Evolutionary conservation across 2,888 invertebrate genomes (phyloP), one percentile per base, ranked within the genome.

Genomic region (Tipula vernalis): DNA sequence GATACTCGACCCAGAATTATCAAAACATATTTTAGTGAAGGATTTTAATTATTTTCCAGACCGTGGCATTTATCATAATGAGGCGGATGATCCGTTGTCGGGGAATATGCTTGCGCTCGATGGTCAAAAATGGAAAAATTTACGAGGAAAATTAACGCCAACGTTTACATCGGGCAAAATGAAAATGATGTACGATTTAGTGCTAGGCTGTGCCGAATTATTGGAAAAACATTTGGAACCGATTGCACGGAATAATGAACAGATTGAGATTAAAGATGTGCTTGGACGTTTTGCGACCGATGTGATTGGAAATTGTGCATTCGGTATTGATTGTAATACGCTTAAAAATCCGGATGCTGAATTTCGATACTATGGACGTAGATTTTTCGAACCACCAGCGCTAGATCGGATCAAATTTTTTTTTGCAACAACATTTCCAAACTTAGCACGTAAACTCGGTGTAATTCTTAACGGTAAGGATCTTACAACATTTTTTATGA

Each of bases 91-190:
- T 88, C 91, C 92, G 0, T 44, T 92, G 2, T 88, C 90, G 0
- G 90, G 88, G 0, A 89, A 91, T 87, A 88, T 92, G 5, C 88
- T 91, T 8, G 88, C 88, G n/a, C 87, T 91, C 39, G 90, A 90
- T 2, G 92, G 92, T 1, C 89, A 90, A 1, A 90, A 91, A 85
- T 93, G 93, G 93, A 92, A 91, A 85, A 89, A 89, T 15, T 88
- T 93, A 57, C 89, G 93, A 12, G 89, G 89, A 0, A 92, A 92
- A 86, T 87, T 93, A 39, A 91, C 92, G 0, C 92, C 93, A 0
- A 91, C 92, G 0, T 93, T 93, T 86, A 92, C 92, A 0, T 91
- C 92, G 0, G 92, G 92, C 5, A 93, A 92, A 88, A 92, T 93
- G 90, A 92, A 92, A 88, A 90, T 89, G 47, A 92, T 93, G 92